Evolutionary conservation across 1,140 invertebrate genomes (phyloP), one percentile per base, ranked within the genome.

Genomic region (Glomeris maerens): DNA sequence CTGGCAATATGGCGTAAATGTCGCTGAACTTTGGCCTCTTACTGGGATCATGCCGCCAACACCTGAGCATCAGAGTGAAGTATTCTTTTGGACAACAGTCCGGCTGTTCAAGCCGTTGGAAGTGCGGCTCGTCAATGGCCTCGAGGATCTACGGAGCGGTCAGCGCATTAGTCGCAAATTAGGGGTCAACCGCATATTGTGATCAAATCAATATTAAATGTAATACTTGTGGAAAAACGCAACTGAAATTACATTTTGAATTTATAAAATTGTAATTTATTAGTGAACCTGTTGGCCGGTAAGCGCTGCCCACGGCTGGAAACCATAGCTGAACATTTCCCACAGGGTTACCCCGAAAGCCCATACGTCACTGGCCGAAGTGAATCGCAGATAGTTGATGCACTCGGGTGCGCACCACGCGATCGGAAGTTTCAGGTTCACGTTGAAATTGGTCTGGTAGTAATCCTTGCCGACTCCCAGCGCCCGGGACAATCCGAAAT

Each of bases 341-440:
- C 94, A 98, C 0, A 98, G 66, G n/a, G 91, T 94, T 0, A 98
- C 92, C 7, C 84, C 94, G 68, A 84, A 98, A 0, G 92, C 89
- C 94, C 94, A 98, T 0, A 96, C 88, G 66, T 98, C 95, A 57
- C 86, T 93, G 1, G 91, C 80, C 13, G 89, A 89, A 3, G 93
- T 98, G 62, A 98, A 98, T 52, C 86, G 78, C 42, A 97, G 71
- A 65, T 89, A 97, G 55, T 91, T 90, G 53, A 98, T 96, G 65
- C 88, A 93, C 70, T 98, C 95, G 1, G 94, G 94, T 0, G 94
- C 93, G 75, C 92, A 95, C 94, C 94, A 98, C 1, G 94, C 94
- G 60, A 98, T 95, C 2, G 93, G 94, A 51, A 98, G 70, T 71
- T 97, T 97, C 21, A 98, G 74, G 72, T 94, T 95, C 4, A 95